Evolutionary conservation across 2,888 invertebrate genomes (phyloP).

Genomic region (Nipponacmea schrenckii): DNA sequence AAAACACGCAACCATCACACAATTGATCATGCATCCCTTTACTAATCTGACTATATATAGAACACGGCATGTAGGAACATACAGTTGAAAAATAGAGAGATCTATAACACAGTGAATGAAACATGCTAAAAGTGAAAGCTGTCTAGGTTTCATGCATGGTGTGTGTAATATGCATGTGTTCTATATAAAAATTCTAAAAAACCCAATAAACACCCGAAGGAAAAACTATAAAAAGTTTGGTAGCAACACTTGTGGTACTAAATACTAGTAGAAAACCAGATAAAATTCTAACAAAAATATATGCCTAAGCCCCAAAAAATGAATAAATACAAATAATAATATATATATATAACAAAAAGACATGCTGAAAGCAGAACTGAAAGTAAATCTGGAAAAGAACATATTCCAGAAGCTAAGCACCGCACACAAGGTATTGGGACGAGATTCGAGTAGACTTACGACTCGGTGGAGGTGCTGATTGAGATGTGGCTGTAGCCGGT

Average conservation of each 20-base stretch:
- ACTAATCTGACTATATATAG: too few species aligned
- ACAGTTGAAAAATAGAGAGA: too few species aligned
- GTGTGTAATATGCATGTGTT: constrained; percentile 8
- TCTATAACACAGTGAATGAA: too few species aligned
- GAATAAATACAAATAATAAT: neutral
- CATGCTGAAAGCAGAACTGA: constrained; percentile 18
- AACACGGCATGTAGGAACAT: too few species aligned
- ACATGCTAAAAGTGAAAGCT: neutral
- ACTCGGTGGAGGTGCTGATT: constrained; percentile 46
- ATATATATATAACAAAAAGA: constrained; percentile 5
- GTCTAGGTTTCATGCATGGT: constrained; percentile 3
- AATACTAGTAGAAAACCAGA: constrained; percentile 5
- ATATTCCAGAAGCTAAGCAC: constrained; percentile 19
- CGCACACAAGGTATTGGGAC: constrained; percentile 22
- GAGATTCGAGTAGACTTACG: constrained; percentile 49
- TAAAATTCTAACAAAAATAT: neutral
- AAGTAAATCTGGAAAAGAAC: constrained; percentile 18
- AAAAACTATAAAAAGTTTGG: neutral
- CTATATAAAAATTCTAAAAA: neutral
- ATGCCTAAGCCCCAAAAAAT: neutral
- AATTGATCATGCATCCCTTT: too few species aligned
- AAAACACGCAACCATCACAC: too few species aligned
- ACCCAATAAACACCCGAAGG: too few species aligned
- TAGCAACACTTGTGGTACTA: neutral
- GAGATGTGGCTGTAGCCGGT: constrained; percentile 48